Conservation (phyloP, 2,888 invertebrate species). For the Ophioninae sp. region DNA sequence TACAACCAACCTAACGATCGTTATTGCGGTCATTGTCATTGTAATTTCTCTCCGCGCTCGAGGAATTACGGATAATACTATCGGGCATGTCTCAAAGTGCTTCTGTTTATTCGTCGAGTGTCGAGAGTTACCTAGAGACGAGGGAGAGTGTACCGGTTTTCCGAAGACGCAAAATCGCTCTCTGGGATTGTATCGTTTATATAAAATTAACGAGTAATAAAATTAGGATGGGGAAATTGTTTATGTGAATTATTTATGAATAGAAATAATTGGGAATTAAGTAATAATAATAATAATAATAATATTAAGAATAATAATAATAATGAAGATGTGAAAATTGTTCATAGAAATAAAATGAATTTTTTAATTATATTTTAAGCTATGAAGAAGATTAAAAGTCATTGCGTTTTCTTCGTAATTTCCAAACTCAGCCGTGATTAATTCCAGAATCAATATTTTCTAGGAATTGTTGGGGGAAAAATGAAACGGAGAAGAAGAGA, state of each 20-base stretch:
- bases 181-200: too few relatives aligned
- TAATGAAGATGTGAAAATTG: too few relatives aligned
- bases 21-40: conserved; percentile 74
- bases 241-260: too few relatives aligned
- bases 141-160: not conserved
- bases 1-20: conserved; percentile 71
- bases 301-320: too few relatives aligned
- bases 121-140: not conserved
- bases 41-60: conserved; percentile 66
- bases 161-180: too few relatives aligned
- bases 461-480: conserved; percentile 52
- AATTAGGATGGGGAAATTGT: too few relatives aligned
- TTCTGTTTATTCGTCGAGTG: conserved; percentile 8
- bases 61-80: conserved; percentile 73
- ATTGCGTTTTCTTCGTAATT: not conserved
- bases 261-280: too few relatives aligned
- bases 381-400: not conserved
- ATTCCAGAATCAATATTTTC: conserved; percentile 67
- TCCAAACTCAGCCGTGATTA: conserved; percentile 51
- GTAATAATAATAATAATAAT: too few relatives aligned
- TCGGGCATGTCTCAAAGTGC: conserved; percentile 64
- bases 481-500: not conserved
- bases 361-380: too few relatives aligned
- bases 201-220: too few relatives aligned
- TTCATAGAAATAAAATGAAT: too few relatives aligned